These are phyloP conservation scores for Clavelina lepadiformis DNA, from an alignment of 23 tunicate species.

Conservation along the genomic window DNA sequence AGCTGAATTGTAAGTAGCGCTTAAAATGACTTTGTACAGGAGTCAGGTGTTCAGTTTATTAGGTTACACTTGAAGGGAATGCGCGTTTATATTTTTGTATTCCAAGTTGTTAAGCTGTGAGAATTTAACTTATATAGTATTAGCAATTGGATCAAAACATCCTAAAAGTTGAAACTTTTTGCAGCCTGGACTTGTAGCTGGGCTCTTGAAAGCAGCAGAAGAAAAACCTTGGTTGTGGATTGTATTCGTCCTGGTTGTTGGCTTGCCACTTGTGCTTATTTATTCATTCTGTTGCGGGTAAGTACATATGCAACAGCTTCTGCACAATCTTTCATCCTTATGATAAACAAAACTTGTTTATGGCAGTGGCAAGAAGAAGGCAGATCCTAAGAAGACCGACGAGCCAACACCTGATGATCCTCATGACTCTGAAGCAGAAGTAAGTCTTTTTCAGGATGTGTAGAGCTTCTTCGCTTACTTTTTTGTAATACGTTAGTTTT, in stretches of 20 bases:
- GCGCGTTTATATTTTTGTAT: background rate
- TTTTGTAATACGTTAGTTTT: too few species aligned
- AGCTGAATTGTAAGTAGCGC: too few species aligned
- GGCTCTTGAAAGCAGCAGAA: constrained; percentile 38
- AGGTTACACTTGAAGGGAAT: too few species aligned
- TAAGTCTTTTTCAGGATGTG: background rate
- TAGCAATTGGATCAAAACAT: too few species aligned
- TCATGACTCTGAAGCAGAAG: constrained; percentile 54
- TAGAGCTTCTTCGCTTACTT: background rate
- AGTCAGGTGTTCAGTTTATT: too few species aligned
- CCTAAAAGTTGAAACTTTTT: too few species aligned
- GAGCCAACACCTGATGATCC: constrained; percentile 81
- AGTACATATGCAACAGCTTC: too few species aligned
- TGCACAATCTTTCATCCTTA: too few species aligned
- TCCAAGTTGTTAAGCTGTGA: background rate
- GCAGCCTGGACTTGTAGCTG: constrained; percentile 61
- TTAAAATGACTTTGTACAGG: too few species aligned
- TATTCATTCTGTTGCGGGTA: constrained; percentile 73
- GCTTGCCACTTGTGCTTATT: constrained; percentile 52
- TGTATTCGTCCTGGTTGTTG: constrained; percentile 60
- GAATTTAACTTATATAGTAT: too few species aligned
- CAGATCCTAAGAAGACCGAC: constrained; percentile 78
- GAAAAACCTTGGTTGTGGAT: constrained; percentile 91
- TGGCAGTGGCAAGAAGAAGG: constrained; percentile 12
- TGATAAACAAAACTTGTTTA: background rate